Percentiles rank a stretch among this genome's conserved stretches.
phyloP scores from a whole-genome alignment of 2,888 invertebrate genomes.

The Drosophila lacicola region DNA sequence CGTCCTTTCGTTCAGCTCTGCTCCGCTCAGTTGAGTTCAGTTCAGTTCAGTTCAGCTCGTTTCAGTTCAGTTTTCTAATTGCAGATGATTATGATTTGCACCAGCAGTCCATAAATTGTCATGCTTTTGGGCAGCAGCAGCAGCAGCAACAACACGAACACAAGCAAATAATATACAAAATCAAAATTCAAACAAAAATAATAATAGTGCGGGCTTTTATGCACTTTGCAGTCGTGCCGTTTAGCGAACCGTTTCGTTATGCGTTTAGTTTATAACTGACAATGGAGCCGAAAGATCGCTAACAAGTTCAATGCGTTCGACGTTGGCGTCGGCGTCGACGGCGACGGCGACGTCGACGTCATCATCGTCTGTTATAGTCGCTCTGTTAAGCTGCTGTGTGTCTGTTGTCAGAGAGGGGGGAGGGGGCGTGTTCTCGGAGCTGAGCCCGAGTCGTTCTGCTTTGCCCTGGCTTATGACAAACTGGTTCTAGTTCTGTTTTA shows the following conservation, averaged over 20 bases:
- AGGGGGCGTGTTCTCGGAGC: too few relatives aligned
- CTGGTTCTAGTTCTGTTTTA: constrained; percentile 45
- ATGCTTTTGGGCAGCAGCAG: constrained; percentile 58
- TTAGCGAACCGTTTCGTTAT: constrained; percentile 52
- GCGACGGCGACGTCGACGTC: neutral
- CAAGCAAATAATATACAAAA: constrained; percentile 6
- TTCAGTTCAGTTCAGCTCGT: neutral
- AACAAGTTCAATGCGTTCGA: constrained; percentile 64
- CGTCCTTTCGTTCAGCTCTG: constrained; percentile 1
- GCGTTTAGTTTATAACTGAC: constrained; percentile 70
- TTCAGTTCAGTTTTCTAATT: constrained; percentile 47
- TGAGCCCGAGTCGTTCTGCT: constrained; percentile 3
- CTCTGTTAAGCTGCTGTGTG: neutral
- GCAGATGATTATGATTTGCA: constrained; percentile 83
- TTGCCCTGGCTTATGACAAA: constrained; percentile 36
- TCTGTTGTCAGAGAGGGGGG: too few relatives aligned
- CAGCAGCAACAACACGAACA: constrained; percentile 16
- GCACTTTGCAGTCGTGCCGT: constrained; percentile 13
- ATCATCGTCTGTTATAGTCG: constrained; percentile 6
- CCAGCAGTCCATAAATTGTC: constrained; percentile 84
- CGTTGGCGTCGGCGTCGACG: neutral
- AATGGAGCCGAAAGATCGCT: constrained; percentile 39
- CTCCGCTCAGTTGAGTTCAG: neutral
- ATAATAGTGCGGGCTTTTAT: neutral
- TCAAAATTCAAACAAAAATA: neutral